phyloP scores from a whole-genome alignment of 2,113 vertebrate genomes.

The Dromas ardeola region DNA sequence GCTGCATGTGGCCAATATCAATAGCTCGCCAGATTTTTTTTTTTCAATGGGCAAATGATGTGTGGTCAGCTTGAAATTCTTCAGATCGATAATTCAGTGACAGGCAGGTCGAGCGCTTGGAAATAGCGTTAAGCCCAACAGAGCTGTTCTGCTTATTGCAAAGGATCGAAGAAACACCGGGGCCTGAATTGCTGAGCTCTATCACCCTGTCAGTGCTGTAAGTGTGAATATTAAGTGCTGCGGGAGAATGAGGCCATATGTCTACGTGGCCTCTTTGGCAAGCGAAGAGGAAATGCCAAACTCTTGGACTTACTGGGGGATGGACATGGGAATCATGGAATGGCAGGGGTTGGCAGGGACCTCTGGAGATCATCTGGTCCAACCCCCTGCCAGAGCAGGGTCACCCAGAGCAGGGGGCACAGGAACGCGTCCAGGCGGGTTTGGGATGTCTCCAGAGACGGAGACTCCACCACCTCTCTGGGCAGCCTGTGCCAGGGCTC shows the following conservation, averaged over 20 bases:
- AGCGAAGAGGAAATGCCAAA: no score
- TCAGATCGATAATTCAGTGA: slow-evolving; percentile 6
- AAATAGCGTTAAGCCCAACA: not conserved
- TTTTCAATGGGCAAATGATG: not conserved
- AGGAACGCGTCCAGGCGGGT: no score
- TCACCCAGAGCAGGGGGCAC: no score
- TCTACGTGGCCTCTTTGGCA: not conserved
- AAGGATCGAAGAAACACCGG: not conserved
- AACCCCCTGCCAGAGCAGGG: no score
- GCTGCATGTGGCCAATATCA: fast-evolving
- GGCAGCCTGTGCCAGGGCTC: no score
- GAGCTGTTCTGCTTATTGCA: not conserved
- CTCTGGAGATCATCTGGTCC: no score
- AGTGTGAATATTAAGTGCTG: not conserved
- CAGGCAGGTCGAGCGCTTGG: not conserved
- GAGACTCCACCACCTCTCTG: no score
- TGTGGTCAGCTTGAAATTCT: not conserved
- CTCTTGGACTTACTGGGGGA: not conserved
- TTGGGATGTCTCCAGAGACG: no score
- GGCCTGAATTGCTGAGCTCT: not conserved
- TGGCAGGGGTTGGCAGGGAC: no score
- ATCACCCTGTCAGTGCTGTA: not conserved
- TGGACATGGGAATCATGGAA: fast-evolving
- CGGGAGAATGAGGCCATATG: fast-evolving
- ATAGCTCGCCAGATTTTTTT: not conserved